Evolutionary conservation across 2,888 invertebrate genomes (phyloP).

Genomic region (Empis livida): DNA sequence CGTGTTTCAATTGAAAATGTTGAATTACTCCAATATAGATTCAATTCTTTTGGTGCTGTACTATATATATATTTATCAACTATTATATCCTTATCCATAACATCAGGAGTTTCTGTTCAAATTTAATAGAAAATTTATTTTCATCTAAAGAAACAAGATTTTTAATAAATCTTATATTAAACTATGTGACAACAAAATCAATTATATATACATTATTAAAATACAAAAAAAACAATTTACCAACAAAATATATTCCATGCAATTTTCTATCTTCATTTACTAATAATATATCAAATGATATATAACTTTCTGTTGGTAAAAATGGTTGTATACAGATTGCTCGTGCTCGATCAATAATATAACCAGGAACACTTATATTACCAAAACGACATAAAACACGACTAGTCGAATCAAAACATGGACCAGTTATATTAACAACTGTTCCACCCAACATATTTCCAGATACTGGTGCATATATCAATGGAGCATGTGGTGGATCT

Average conservation of each 20-base stretch:
- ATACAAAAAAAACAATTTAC: slow-evolving; percentile 39
- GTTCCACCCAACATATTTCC: slow-evolving; percentile 92
- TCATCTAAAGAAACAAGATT: not conserved
- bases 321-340: slow-evolving; percentile 76
- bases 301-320: slow-evolving; percentile 68
- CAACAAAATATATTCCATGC: slow-evolving; percentile 74
- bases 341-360: slow-evolving; percentile 59
- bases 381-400: slow-evolving; percentile 68
- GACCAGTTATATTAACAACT: slow-evolving; percentile 84
- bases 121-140: not conserved
- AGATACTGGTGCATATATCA: slow-evolving; percentile 79
- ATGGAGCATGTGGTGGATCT: slow-evolving; percentile 62
- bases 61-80: not conserved
- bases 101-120: not conserved
- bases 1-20: no score
- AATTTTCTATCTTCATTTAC: slow-evolving; percentile 66
- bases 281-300: slow-evolving; percentile 65
- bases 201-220: not conserved
- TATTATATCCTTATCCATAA: not conserved
- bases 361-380: slow-evolving; percentile 56
- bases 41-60: not conserved
- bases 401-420: slow-evolving; percentile 64
- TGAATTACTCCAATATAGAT: no score
- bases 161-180: not conserved
- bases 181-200: not conserved